Percentiles rank a stretch among this genome's conserved stretches.
These are phyloP conservation scores for Myotis vivesi DNA, from an alignment of 2,797 vertebrate genomes.

Conservation along the genomic window DNA sequence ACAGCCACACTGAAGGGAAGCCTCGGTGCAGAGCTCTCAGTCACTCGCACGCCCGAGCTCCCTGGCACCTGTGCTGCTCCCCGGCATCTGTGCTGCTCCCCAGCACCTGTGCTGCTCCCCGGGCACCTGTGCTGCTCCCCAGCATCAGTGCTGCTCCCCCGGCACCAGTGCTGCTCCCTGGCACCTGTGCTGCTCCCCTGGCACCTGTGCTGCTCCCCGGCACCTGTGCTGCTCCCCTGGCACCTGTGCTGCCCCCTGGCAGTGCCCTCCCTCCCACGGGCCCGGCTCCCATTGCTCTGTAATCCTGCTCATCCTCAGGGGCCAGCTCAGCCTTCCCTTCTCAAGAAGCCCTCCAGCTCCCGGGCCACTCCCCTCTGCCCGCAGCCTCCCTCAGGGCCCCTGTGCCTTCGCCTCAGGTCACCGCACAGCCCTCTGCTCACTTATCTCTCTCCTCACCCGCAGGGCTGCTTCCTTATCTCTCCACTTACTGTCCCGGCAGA, in stretches of 20 bases:
- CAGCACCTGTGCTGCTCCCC: no score
- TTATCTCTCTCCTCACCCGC: not conserved
- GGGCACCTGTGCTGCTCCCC: no score
- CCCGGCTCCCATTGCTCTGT: not conserved
- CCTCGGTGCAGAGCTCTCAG: not conserved
- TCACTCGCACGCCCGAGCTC: no score
- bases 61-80: no score
- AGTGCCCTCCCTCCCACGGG: no score
- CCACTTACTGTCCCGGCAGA: not conserved
- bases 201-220: no score
- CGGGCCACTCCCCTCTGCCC: fast-evolving
- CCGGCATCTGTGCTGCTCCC: no score
- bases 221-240: no score
- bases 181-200: no score
- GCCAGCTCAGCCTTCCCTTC: not conserved
- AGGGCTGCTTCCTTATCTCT: not conserved
- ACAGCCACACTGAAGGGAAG: not conserved
- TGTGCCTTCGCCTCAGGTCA: not conserved
- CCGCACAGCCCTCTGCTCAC: not conserved
- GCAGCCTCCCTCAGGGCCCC: not conserved
- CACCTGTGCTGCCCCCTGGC: not conserved
- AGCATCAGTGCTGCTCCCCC: no score
- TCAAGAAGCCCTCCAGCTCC: not conserved
- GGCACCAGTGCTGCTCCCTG: no score
- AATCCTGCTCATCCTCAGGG: not conserved